Evolutionary conservation across 1,140 invertebrate species (phyloP).

Genomic region (Dendrolimus punctatus): DNA sequence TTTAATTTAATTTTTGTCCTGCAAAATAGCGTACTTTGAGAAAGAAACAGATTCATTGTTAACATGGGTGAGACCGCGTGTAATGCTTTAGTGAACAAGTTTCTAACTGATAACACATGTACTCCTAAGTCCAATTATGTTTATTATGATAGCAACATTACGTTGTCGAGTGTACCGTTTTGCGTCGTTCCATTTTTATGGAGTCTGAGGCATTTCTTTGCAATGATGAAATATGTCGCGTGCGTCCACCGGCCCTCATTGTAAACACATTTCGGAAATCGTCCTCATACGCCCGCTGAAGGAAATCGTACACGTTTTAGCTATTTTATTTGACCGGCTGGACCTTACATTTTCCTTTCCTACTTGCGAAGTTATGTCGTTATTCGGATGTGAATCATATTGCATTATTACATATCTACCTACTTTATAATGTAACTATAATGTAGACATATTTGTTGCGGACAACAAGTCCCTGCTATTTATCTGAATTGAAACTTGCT

Average conservation of each 20-base stretch:
- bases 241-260: slow-evolving; percentile 46
- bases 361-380: no score
- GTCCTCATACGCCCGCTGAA: slow-evolving; percentile 36
- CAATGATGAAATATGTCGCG: slow-evolving; percentile 64
- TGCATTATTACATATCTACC: no score
- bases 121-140: no score
- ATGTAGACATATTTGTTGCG: not conserved
- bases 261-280: slow-evolving; percentile 65
- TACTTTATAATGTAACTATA: slow-evolving; percentile 11
- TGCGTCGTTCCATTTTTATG: slow-evolving; percentile 44
- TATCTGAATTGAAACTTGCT: slow-evolving; percentile 5
- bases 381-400: no score
- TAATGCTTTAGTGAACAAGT: no score
- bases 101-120: no score
- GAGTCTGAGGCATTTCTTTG: slow-evolving; percentile 50
- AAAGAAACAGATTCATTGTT: no score
- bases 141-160: no score
- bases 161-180: slow-evolving; percentile 32
- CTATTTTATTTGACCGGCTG: slow-evolving; percentile 41
- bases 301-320: slow-evolving; percentile 56
- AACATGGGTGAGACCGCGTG: no score
- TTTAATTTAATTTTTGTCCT: no score
- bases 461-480: slow-evolving; percentile 3
- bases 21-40: no score
- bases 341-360: slow-evolving; percentile 32